phyloP scores from a whole-genome alignment of 2,888 invertebrate species.

The Myathropa florea region DNA sequence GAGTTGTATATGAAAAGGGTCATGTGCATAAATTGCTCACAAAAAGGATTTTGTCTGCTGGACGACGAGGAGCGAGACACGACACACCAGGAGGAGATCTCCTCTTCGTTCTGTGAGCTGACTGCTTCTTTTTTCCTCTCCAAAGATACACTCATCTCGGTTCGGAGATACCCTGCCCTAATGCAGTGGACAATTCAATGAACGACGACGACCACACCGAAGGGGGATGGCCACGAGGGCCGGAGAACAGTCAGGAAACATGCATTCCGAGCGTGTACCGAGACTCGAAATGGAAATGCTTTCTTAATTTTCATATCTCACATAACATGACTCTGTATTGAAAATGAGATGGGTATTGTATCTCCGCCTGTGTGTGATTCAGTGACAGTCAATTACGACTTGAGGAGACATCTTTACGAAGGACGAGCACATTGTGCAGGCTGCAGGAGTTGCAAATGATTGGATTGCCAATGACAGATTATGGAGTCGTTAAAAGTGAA shows the following conservation, averaged over 20 bases:
- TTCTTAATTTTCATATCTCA: constrained; percentile 61
- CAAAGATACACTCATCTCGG: background rate
- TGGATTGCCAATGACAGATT: constrained; percentile 52
- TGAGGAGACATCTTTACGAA: constrained; percentile 10
- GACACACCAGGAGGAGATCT: constrained; percentile 2
- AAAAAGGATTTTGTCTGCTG: constrained; percentile 40
- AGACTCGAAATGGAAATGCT: constrained; percentile 42
- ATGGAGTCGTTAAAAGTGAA: constrained; percentile 5
- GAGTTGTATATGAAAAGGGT: constrained; percentile 54
- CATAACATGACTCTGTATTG: constrained; percentile 43
- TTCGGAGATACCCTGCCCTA: background rate
- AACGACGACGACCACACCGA: constrained; percentile 25
- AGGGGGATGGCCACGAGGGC: constrained; percentile 8
- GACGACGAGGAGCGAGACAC: background rate
- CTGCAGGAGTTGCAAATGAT: constrained; percentile 7
- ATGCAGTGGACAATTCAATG: constrained; percentile 48
- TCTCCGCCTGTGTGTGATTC: background rate
- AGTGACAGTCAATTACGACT: constrained; percentile 64
- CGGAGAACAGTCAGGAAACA: background rate
- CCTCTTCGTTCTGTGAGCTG: too few relatives aligned
- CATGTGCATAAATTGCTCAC: constrained; percentile 68
- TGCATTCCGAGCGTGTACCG: constrained; percentile 24
- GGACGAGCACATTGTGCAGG: background rate
- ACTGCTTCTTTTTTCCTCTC: background rate
- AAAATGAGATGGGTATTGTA: constrained; percentile 45